Evolutionary conservation across 2,797 vertebrate species (phyloP).

Genomic region (Rhinatrema bivittatum): DNA sequence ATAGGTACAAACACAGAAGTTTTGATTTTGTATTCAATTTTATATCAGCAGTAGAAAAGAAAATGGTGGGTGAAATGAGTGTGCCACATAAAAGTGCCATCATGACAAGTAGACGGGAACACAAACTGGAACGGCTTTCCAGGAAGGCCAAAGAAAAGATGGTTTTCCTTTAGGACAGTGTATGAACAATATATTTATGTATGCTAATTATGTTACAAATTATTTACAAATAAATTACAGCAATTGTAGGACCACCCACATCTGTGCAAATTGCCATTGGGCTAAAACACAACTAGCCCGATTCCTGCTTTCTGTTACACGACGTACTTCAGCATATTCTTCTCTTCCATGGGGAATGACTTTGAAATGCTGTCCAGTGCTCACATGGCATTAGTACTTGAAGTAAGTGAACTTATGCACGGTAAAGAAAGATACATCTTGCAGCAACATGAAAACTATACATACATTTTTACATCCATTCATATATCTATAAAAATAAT

Average conservation of each 20-base stretch:
- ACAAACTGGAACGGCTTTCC: constrained; percentile 7
- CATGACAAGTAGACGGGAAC: constrained; percentile 44
- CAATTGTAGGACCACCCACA: constrained; percentile 12
- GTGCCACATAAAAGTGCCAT: constrained; percentile 74
- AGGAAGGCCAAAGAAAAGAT: constrained; percentile 7
- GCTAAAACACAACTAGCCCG: no score
- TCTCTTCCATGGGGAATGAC: no score
- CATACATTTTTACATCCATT: constrained; percentile 44
- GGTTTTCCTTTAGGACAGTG: constrained; percentile 15
- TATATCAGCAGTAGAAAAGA: constrained; percentile 72
- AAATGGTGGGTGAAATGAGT: constrained; percentile 66
- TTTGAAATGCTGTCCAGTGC: no score
- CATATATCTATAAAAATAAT: constrained; percentile 29
- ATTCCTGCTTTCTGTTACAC: no score
- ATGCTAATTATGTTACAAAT: constrained; percentile 26
- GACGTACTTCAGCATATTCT: no score
- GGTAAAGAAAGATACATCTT: no score
- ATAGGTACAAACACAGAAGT: constrained; percentile 71
- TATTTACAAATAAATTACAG: constrained; percentile 46
- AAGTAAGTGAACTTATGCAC: no score
- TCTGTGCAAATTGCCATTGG: constrained; percentile 22
- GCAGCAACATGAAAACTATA: constrained; percentile 45
- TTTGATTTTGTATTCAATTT: constrained; percentile 65
- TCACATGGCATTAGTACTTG: no score
- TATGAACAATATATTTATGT: constrained; percentile 9